phyloP scores from a whole-genome alignment of 2,797 vertebrate species.

The Acipenser ruthenus region DNA sequence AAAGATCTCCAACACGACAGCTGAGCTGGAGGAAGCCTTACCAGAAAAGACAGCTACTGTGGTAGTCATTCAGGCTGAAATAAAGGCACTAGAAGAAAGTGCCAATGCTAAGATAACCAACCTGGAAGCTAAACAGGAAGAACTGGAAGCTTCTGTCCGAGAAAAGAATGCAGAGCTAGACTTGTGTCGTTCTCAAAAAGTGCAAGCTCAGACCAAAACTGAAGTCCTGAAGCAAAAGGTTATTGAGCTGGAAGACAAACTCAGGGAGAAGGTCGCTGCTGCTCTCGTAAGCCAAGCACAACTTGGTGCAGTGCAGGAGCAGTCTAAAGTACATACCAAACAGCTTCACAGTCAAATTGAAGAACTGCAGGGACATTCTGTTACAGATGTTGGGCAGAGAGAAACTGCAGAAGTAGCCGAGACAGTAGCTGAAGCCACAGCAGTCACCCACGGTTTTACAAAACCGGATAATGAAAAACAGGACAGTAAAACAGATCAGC shows the following conservation, averaged over 20 bases:
- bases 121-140: constrained; percentile 49
- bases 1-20: constrained; percentile 24
- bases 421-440: not conserved
- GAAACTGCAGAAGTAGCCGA: not conserved
- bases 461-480: constrained; percentile 1
- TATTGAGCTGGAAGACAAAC: constrained; percentile 59
- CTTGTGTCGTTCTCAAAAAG: constrained; percentile 52
- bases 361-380: constrained; percentile 17
- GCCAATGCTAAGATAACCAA: constrained; percentile 42
- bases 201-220: constrained; percentile 52
- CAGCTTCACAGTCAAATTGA: constrained; percentile 18
- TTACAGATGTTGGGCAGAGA: not conserved
- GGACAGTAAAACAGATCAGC: constrained; percentile 24
- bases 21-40: constrained; percentile 45
- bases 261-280: constrained; percentile 71
- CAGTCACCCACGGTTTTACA: constrained; percentile 17
- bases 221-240: constrained; percentile 56
- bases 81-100: constrained; percentile 57
- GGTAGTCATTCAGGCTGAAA: constrained; percentile 53
- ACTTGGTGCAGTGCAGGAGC: constrained; percentile 66
- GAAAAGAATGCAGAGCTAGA: constrained; percentile 68
- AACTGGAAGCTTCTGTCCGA: constrained; percentile 56
- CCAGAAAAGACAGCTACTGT: constrained; percentile 49
- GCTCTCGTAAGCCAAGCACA: constrained; percentile 71
- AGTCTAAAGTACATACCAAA: constrained; percentile 18